Base-by-base conservation (phyloP, 2,888 invertebrate species). In the Lapara coniferarum region DNA sequence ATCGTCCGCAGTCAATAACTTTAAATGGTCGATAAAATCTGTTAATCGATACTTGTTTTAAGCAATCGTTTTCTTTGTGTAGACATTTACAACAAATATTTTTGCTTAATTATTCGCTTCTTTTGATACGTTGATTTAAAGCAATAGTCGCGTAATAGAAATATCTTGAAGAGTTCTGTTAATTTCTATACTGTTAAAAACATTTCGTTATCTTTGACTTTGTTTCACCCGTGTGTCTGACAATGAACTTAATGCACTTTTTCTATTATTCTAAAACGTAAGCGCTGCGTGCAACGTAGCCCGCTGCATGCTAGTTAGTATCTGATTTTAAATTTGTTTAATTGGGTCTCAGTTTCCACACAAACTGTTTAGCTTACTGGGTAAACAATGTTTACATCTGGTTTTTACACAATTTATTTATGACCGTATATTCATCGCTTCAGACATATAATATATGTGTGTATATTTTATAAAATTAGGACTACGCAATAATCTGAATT, bases 331-430 rank as follows among this genome's bases (percentile, higher is more conserved):
- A 44, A 44, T 59, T 16, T 16, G 46, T 59, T 10, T 10, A 44
- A 59, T 44, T 59, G 12, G 46, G 4, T 59, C 16, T 0, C 59
- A 59, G 44, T 59, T 44, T 59, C 44, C 59, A 19, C 37, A n/a
- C 44, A 46, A 44, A 44, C 16, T 59, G 46, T 59, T 59, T 53
- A 53, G 44, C 16, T 59, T 13, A 16, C 12, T 16, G 16, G 10
- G 46, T 59, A 19, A 46, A 59, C 59, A 59, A 44, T n/a, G 37
- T 59, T 59, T 46, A 46, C 46, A 46, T 59, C 46, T 59, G 59
- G 46, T 53, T 16, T 53, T 14, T 53, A 14, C 16, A 52, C 53
- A 14, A 8, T 53, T 16, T 16, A 53, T 37, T 37, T 37, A 37
- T 37, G 37, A 37, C 37, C 37, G 8, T 37, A 37, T 6, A 37